phyloP scores from a whole-genome alignment of 2,113 vertebrate species.

The Pseudolaguvia tuberculata region DNA sequence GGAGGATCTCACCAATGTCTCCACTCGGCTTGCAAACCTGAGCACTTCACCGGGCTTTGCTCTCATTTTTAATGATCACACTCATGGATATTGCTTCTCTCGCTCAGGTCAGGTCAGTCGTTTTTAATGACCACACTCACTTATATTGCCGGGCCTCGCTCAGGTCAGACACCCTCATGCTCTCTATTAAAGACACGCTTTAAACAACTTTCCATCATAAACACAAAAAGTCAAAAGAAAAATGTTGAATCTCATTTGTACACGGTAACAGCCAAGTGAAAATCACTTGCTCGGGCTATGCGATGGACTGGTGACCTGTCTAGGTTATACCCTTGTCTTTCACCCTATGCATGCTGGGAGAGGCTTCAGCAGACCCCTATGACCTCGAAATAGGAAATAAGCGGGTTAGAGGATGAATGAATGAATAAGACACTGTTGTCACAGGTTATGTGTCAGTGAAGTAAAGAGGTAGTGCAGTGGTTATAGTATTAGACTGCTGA shows the following conservation, averaged over 20 bases:
- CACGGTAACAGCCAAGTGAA: too few relatives aligned
- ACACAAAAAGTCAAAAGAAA: not conserved
- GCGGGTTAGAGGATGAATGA: not conserved
- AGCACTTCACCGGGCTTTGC: not conserved
- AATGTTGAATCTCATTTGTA: not conserved
- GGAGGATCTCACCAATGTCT: not conserved
- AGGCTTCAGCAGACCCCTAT: too few relatives aligned
- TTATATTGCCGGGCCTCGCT: not conserved
- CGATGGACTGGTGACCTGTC: too few relatives aligned
- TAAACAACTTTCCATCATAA: not conserved
- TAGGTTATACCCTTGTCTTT: not conserved
- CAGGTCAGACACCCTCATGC: not conserved
- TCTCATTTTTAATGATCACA: slow-evolving; percentile 6
- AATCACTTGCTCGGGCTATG: too few relatives aligned
- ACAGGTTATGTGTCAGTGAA: too few relatives aligned
- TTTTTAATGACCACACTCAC: slow-evolving; percentile 3
- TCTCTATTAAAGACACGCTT: slow-evolving; percentile 2
- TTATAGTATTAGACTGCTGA: too few relatives aligned
- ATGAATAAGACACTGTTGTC: not conserved
- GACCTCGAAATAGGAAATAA: too few relatives aligned
- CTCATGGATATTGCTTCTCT: not conserved
- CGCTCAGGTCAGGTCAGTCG: not conserved
- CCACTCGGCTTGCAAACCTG: not conserved
- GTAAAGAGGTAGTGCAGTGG: too few relatives aligned
- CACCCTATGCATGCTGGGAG: too few relatives aligned